Conservation (phyloP, 2,888 invertebrate species). For the Caenorhabditis sp. region DNA sequence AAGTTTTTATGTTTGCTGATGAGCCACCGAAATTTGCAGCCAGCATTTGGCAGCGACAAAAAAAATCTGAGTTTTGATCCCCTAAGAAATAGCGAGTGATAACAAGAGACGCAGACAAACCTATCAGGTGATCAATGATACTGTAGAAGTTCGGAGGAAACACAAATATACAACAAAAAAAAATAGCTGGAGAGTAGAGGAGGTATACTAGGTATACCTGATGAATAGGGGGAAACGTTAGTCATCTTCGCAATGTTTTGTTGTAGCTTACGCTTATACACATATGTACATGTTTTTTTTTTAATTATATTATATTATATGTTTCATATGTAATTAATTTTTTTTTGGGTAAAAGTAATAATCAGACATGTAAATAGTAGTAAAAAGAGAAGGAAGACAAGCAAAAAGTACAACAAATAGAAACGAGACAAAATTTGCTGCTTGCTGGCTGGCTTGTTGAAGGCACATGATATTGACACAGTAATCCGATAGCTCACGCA, state of each 20-base stretch:
- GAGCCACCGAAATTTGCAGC: slow-evolving; percentile 4
- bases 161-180: not conserved
- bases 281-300: no score
- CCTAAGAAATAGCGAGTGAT: slow-evolving; percentile 1
- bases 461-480: not conserved
- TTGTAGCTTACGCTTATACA: no score
- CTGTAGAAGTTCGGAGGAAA: no score
- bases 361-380: not conserved
- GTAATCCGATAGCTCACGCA: not conserved
- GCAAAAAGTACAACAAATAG: not conserved
- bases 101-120: not conserved
- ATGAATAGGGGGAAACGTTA: not conserved
- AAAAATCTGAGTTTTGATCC: not conserved
- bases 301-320: no score
- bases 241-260: not conserved
- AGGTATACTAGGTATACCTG: not conserved
- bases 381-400: not conserved
- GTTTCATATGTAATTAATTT: no score
- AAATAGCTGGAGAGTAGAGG: no score
- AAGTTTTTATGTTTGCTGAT: not conserved
- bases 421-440: not conserved
- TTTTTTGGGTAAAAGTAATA: not conserved
- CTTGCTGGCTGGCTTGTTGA: not conserved
- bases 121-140: slow-evolving; percentile 3
- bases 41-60: not conserved